These are phyloP conservation scores for Myopa tessellatipennis DNA, from an alignment of 2,888 invertebrate genomes.

Conservation along the genomic window DNA sequence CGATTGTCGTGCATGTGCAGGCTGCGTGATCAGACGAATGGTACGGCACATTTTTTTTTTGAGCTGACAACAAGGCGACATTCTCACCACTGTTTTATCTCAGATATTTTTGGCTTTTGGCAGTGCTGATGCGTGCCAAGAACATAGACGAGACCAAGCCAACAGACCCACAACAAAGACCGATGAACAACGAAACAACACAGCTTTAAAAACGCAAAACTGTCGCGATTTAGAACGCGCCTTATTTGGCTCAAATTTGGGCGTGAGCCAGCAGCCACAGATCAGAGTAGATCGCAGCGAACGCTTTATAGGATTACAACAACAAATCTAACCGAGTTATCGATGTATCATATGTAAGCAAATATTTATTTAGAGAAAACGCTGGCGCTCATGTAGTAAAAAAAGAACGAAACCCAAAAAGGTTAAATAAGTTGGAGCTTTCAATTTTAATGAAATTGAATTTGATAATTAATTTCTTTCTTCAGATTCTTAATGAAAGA, in stretches of 20 bases:
- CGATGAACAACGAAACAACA: not conserved
- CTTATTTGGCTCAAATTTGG: conserved; percentile 15
- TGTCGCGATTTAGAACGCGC: conserved; percentile 1
- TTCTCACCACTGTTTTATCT: not conserved
- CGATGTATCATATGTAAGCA: not conserved
- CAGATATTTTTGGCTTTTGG: not conserved
- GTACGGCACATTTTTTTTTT: not conserved
- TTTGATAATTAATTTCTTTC: not conserved
- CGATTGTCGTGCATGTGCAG: conserved; percentile 20
- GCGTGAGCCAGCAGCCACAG: not conserved
- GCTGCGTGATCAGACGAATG: conserved; percentile 12
- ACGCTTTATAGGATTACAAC: not conserved
- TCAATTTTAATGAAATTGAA: no score
- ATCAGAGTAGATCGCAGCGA: not conserved
- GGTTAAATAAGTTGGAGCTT: no score
- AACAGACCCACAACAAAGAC: not conserved
- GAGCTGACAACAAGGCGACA: not conserved
- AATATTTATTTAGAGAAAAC: not conserved
- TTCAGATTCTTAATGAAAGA: no score
- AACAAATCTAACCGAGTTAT: not conserved
- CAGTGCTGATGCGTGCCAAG: conserved; percentile 13
- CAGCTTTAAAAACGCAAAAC: conserved; percentile 1
- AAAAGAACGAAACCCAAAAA: not conserved
- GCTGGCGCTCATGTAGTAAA: not conserved
- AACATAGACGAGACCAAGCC: conserved; percentile 6